Evolutionary conservation across 2,888 invertebrate genomes (phyloP).

Genomic region (Scotopteryx bipunctaria): DNA sequence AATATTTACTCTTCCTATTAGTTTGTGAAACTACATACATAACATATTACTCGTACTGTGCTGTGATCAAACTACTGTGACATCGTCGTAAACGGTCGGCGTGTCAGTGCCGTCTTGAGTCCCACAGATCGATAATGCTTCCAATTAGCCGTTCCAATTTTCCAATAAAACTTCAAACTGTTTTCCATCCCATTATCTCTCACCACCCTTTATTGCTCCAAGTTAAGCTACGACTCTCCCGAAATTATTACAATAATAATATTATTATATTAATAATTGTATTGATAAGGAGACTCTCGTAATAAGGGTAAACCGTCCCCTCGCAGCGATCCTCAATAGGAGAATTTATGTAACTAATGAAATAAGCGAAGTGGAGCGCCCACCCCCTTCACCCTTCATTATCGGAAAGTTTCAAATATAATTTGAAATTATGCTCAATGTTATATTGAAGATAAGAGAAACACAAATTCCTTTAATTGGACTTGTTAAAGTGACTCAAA

Average conservation of each 20-base stretch:
- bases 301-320: constrained; percentile 84
- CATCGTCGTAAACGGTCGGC: too few relatives aligned
- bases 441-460: constrained; percentile 84
- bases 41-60: too few relatives aligned
- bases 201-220: constrained; percentile 81
- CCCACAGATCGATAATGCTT: constrained; percentile 77
- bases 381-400: constrained; percentile 77
- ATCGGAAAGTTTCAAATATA: constrained; percentile 84
- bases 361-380: constrained; percentile 80
- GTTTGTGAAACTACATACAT: too few relatives aligned
- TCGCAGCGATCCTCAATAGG: constrained; percentile 83
- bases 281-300: constrained; percentile 84
- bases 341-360: constrained; percentile 84
- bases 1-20: too few relatives aligned
- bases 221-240: constrained; percentile 80
- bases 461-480: constrained; percentile 84
- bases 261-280: constrained; percentile 84
- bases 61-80: too few relatives aligned
- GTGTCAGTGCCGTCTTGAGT: constrained; percentile 62
- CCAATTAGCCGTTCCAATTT: constrained; percentile 82
- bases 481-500: constrained; percentile 84
- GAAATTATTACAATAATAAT: constrained; percentile 84
- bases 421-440: constrained; percentile 84
- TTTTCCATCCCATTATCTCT: constrained; percentile 84
- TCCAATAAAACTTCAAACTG: constrained; percentile 84